Evolutionary conservation across 2,888 invertebrate genomes (phyloP).

Genomic region (Tridacna gigas): DNA sequence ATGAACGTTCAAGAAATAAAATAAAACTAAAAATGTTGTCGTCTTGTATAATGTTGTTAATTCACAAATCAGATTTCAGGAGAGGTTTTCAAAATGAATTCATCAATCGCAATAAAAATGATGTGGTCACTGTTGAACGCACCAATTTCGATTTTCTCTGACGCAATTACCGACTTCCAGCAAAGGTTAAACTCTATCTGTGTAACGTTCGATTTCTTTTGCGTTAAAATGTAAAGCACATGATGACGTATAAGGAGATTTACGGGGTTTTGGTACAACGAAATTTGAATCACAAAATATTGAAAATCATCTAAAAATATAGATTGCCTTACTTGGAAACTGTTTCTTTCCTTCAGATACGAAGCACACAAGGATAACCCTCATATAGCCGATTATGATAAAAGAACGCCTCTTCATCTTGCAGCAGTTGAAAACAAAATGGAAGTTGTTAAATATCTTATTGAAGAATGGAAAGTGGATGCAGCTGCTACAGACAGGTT

Average conservation of each 20-base stretch:
- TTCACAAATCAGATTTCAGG: too few relatives aligned
- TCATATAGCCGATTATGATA: neutral
- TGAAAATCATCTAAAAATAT: neutral
- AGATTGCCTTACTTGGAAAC: neutral
- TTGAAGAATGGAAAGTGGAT: neutral
- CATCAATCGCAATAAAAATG: too few relatives aligned
- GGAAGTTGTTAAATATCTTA: constrained; percentile 1
- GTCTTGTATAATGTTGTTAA: too few relatives aligned
- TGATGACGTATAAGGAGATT: too few relatives aligned
- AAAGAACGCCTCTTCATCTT: neutral
- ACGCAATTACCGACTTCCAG: too few relatives aligned
- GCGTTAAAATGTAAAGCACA: neutral
- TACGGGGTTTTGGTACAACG: neutral
- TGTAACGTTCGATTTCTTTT: too few relatives aligned
- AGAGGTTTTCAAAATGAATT: too few relatives aligned
- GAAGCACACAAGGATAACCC: neutral
- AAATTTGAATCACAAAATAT: neutral
- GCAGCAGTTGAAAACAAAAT: neutral
- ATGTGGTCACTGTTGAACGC: too few relatives aligned
- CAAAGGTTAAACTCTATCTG: too few relatives aligned
- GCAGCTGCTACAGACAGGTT: neutral
- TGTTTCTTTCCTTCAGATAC: neutral
- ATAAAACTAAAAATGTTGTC: too few relatives aligned
- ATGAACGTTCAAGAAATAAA: neutral
- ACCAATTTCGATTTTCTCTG: too few relatives aligned